These are phyloP conservation scores for Nephrotoma flavescens DNA, from an alignment of 2,888 invertebrate genomes.

Conservation along the genomic window DNA sequence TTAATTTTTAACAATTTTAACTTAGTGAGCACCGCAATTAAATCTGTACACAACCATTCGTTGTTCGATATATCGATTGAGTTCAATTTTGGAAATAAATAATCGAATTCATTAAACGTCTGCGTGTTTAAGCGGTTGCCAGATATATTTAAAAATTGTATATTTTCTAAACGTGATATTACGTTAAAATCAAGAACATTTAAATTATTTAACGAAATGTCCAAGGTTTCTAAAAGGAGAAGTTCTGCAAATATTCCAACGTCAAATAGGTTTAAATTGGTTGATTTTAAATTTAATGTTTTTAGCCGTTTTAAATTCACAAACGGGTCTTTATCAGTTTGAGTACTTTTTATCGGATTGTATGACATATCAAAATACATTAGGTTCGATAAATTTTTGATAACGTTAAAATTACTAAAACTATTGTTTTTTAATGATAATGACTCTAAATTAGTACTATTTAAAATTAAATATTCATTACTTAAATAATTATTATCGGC, in stretches of 20 bases:
- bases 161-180: background rate
- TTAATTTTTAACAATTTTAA: no score
- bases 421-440: background rate
- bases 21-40: no score
- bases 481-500: background rate
- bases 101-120: no score
- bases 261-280: background rate
- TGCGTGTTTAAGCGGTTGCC: no score
- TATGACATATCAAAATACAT: background rate
- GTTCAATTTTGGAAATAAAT: no score
- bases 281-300: background rate
- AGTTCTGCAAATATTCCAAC: background rate
- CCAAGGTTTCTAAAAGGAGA: background rate
- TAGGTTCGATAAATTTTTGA: background rate
- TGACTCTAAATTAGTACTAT: background rate
- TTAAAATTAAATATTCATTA: background rate
- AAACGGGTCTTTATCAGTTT: background rate
- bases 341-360: background rate
- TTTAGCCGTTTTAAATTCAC: background rate
- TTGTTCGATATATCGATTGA: no score
- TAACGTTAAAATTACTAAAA: background rate
- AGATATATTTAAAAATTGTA: background rate
- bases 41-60: no score
- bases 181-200: background rate
- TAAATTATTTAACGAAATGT: background rate